Evolutionary conservation across 2,113 vertebrate genomes (phyloP), one percentile per base, ranked within the genome.

Genomic region (Phylloscopus trochiloides): DNA sequence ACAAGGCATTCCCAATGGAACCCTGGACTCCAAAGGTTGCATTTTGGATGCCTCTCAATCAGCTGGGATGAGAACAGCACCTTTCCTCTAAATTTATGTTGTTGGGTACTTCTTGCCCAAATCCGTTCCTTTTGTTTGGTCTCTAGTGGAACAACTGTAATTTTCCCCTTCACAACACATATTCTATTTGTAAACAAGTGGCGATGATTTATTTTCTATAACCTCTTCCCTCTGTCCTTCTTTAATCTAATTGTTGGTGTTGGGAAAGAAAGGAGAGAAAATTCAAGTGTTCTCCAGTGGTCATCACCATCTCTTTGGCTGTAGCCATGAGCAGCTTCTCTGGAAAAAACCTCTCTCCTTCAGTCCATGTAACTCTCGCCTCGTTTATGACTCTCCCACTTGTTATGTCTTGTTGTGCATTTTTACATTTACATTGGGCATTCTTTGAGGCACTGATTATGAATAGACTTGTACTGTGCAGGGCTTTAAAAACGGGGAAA

Each of bases 401-500:
- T 94, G 94, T 88, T 94, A 40, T 7, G 36, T 92, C 94, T 96
- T 93, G 89, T 87, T 94, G 74, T 87, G 92, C 90, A 47, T 91
- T 94, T 95, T 81, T 96, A 58, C 61, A 63, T 94, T 79, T 74
- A 86, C 76, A 65, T 52, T 7, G 72, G 62, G 43, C 75, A 48
- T 86, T 93, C 90, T 96, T 80, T 86, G 67, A 86, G 85, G 90
- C 75, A 66, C 19, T 34, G 88, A 52, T 79, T 92, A 24, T 86
- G 93, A 93, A 82, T 80, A 92, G 90, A 86, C 92, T 94, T 96
- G 90, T 86, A 76, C 62, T 32, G 51, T 67, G 59, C 4, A 19
- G 72, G 24, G 59, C 38, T 65, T 96, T 86, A 31, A 68, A 92
- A 66, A 65, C 68, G 36, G 10, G 16, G 15, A 59, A 57, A 65